These are phyloP conservation scores for Oryzias woworae DNA, from an alignment of 2,113 vertebrate genomes.

Conservation along the genomic window DNA sequence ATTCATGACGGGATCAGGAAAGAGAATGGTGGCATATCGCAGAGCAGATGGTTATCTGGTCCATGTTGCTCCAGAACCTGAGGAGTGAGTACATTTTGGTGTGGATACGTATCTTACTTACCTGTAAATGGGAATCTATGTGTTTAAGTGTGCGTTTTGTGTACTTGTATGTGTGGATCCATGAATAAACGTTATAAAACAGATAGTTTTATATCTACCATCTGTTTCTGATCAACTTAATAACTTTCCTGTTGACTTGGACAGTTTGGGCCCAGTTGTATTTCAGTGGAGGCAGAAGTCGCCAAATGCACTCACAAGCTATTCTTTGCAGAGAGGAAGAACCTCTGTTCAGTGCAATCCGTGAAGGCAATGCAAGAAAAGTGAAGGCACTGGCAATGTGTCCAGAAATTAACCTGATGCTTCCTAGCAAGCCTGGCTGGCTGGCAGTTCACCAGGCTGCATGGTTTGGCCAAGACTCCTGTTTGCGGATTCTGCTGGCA, in stretches of 20 bases:
- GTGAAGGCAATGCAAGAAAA: conserved; percentile 61
- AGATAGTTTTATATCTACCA: too few relatives aligned
- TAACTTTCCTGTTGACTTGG: too few relatives aligned
- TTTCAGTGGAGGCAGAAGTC: not conserved
- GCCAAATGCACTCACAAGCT: not conserved
- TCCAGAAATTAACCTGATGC: conserved; percentile 74
- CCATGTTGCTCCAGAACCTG: conserved; percentile 70
- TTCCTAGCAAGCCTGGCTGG: conserved; percentile 87
- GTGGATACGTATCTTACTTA: not conserved
- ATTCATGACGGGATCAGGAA: conserved; percentile 72
- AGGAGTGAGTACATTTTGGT: conserved; percentile 78
- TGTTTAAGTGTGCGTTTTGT: too few relatives aligned
- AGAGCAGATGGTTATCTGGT: conserved; percentile 75
- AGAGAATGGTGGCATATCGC: conserved; percentile 80
- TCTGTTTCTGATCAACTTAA: too few relatives aligned
- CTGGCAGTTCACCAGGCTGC: conserved; percentile 88
- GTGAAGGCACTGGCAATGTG: conserved; percentile 75
- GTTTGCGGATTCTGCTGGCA: conserved; percentile 81
- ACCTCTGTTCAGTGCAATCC: conserved; percentile 67
- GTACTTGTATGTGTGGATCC: too few relatives aligned
- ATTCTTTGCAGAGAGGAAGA: conserved; percentile 61
- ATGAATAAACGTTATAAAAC: too few relatives aligned
- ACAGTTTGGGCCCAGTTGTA: too few relatives aligned
- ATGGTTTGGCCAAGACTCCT: conserved; percentile 83
- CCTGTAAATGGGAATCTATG: not conserved